Evolutionary conservation across 2,113 vertebrate genomes (phyloP).

Genomic region (Eublepharis macularius): DNA sequence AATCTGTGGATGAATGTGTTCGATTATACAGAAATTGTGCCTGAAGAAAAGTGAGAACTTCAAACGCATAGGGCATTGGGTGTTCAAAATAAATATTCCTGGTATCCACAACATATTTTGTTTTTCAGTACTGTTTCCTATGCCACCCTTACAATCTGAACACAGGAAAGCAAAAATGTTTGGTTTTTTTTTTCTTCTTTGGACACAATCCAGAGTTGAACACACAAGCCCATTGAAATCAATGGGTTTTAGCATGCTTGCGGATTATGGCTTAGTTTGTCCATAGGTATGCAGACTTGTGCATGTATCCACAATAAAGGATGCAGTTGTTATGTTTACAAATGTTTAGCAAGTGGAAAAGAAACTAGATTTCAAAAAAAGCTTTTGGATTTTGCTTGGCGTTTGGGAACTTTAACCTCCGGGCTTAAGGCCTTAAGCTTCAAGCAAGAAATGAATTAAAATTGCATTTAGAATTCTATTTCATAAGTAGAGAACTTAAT

Average conservation of each 20-base stretch:
- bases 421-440: not conserved
- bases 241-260: not conserved
- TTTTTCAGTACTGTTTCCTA: no score
- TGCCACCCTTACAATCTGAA: not conserved
- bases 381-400: not conserved
- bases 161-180: constrained; percentile 52
- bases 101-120: no score
- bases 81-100: no score
- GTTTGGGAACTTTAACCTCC: not conserved
- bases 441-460: not conserved
- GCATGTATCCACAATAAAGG: not conserved
- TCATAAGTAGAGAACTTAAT: not conserved
- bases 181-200: constrained; percentile 14
- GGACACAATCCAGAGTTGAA: constrained; percentile 14
- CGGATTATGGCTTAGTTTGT: not conserved
- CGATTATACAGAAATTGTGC: no score
- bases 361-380: constrained; percentile 32
- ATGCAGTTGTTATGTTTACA: not conserved
- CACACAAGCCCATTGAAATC: not conserved
- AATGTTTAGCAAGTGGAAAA: not conserved
- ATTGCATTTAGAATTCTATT: accelerated
- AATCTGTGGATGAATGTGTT: no score
- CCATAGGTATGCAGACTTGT: not conserved
- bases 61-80: no score
- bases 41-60: no score